Conservation (phyloP, 2,888 invertebrate genomes). For the Caenorhabditis sp. region DNA sequence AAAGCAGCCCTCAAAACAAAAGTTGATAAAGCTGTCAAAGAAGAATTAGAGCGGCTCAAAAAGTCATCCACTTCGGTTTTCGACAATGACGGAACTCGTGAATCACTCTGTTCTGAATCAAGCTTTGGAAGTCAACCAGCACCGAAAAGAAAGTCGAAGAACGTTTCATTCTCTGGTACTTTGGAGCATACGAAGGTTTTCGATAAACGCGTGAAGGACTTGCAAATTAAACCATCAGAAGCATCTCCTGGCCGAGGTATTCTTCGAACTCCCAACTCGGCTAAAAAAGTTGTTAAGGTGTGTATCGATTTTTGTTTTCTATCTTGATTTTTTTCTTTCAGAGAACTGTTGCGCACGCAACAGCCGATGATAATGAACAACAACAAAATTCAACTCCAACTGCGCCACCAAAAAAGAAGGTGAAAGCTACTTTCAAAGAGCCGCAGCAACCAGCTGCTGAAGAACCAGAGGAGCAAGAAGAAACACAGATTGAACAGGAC, state of each 20-base stretch:
- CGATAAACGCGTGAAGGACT: conserved; percentile 46
- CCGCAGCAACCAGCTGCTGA: conserved; percentile 9
- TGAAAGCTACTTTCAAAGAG: conserved; percentile 7
- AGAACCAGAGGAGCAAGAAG: neutral
- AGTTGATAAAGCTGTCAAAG: conserved; percentile 44
- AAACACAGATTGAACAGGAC: neutral
- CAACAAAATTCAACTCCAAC: conserved; percentile 1
- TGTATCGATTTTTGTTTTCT: neutral
- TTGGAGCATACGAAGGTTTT: conserved; percentile 50
- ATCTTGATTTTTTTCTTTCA: conserved; percentile 2
- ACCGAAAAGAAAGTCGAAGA: conserved; percentile 43
- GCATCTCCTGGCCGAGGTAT: conserved; percentile 55
- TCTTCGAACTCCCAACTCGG: conserved; percentile 30
- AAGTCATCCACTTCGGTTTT: conserved; percentile 28
- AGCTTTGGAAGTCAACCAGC: conserved; percentile 57
- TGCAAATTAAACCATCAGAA: conserved; percentile 45
- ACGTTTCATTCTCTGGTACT: conserved; percentile 51
- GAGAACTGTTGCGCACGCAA: conserved; percentile 13
- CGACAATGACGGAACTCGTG: conserved; percentile 48
- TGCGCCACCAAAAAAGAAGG: conserved; percentile 35
- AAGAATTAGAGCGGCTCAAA: conserved; percentile 44
- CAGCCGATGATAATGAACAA: conserved; percentile 2
- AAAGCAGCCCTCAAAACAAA: conserved; percentile 40
- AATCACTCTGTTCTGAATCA: conserved; percentile 47
- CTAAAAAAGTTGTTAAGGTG: conserved; percentile 29